phyloP scores from a whole-genome alignment of 2,888 invertebrate genomes.

The Platypus cylindrus region DNA sequence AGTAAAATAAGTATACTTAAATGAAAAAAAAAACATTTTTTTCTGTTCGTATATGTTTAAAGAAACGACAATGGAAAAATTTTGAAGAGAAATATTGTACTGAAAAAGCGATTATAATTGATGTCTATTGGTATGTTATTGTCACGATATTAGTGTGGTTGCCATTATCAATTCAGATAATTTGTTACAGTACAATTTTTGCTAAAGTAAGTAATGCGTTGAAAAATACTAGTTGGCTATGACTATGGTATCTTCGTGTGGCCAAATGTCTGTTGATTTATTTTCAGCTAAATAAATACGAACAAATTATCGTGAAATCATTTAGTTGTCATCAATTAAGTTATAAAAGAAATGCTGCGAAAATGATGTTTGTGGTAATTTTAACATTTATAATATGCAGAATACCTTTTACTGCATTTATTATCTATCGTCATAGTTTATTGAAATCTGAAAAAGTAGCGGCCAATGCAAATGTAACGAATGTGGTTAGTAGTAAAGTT shows the following conservation, averaged over 20 bases:
- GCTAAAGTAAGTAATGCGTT: constrained; percentile 40
- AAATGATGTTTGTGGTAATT: constrained; percentile 57
- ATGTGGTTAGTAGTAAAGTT: constrained; percentile 16
- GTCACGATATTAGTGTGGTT: constrained; percentile 65
- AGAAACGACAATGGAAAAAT: constrained; percentile 64
- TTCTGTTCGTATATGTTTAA: constrained; percentile 16
- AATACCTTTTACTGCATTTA: constrained; percentile 58
- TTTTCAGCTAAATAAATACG: constrained; percentile 50
- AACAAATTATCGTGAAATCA: constrained; percentile 44
- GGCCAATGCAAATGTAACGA: constrained; percentile 15
- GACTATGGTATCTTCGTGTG: not conserved
- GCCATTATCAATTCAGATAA: constrained; percentile 58
- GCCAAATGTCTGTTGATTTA: not conserved
- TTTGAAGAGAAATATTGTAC: constrained; percentile 64
- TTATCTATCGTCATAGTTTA: constrained; percentile 48
- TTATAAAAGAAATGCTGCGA: constrained; percentile 55
- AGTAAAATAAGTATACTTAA: not conserved
- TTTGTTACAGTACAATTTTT: constrained; percentile 62
- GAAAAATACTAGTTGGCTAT: not conserved
- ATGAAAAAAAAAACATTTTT: no score
- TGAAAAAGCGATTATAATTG: constrained; percentile 49
- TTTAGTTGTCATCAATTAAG: constrained; percentile 48
- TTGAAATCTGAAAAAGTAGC: constrained; percentile 28
- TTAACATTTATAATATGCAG: constrained; percentile 55
- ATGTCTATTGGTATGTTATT: constrained; percentile 68